phyloP scores from a whole-genome alignment of 2,888 invertebrate genomes.

The Coenonympha glycerion region DNA sequence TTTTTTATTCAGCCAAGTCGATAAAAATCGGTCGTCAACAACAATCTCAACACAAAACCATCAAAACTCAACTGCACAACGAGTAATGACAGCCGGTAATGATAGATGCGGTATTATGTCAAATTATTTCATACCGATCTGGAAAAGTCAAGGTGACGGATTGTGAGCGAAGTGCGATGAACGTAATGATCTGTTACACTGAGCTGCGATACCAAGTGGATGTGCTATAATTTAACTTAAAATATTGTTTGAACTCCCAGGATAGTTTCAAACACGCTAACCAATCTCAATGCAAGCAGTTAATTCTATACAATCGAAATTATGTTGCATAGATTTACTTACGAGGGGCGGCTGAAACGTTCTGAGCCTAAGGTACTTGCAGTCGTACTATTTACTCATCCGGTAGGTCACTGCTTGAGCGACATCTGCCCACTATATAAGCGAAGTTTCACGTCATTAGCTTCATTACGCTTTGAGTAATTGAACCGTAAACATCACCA shows the following conservation, averaged over 20 bases:
- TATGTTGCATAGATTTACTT: no score
- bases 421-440: no score
- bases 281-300: no score
- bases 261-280: no score
- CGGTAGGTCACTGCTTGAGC: no score
- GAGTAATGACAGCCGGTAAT: slow-evolving; percentile 50
- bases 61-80: slow-evolving; percentile 37
- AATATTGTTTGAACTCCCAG: neutral
- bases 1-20: neutral
- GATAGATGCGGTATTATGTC: slow-evolving; percentile 65
- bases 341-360: no score
- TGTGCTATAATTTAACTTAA: slow-evolving; percentile 28
- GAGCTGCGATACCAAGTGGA: slow-evolving; percentile 29
- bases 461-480: no score
- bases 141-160: slow-evolving; percentile 73
- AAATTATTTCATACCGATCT: slow-evolving; percentile 71
- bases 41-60: slow-evolving; percentile 31
- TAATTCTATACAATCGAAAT: no score
- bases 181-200: slow-evolving; percentile 45
- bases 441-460: no score
- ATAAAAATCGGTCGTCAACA: slow-evolving; percentile 18
- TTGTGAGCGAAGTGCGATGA: slow-evolving; percentile 41
- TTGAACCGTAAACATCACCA: no score
- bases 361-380: no score
- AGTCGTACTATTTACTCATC: no score